Evolutionary conservation across 2,113 vertebrate species (phyloP), one percentile per base, ranked within the genome.

Genomic region (Tretioscincus oriximinensis): DNA sequence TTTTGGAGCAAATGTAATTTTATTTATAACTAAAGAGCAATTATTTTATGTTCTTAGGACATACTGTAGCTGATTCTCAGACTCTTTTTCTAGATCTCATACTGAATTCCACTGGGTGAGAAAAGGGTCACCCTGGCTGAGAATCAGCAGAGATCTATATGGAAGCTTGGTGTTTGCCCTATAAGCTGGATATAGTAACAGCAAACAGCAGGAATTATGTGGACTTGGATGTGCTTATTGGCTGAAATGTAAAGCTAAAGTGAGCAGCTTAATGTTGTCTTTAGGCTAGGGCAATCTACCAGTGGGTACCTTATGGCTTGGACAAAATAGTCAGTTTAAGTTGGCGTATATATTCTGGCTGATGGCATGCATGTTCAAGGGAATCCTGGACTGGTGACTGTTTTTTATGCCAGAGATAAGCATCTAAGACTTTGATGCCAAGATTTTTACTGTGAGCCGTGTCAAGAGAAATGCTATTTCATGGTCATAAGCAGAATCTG

Each of bases 241-340:
- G 70, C 28, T 47, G 7, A 22, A 58, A 49, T 0, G 0, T 10
- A 65, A 65, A 68, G 64, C 8, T 5, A 28, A 14, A 81, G 45
- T 7, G 26, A 82, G 22, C 1, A 58, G 21, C 51, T 83, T 22
- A 1, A 35, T 70, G 73, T 67, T 64, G 71, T 12, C 68, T 85
- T 84, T 73, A 41, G 65, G 12, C 75, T 86, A 2, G 1, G 58
- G 60, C 26, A 3, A 1, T 22, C 9, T 1, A 28, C 20, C 67
- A 78, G 76, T 29, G 20, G 1, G 1, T 64, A 71, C 76, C 71
- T 87, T 78, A 76, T 86, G 77, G n/a, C 80, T 84, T 51, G 49
- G 78, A 69, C 54, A 85, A 86, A 78, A 29, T n/a, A 84, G 41
- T 41, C 86, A 76, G 41, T 12, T 41, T 73, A 78, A 86, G 85